Conservation (phyloP, 2,888 invertebrate genomes). For the Coelopa pilipes region DNA sequence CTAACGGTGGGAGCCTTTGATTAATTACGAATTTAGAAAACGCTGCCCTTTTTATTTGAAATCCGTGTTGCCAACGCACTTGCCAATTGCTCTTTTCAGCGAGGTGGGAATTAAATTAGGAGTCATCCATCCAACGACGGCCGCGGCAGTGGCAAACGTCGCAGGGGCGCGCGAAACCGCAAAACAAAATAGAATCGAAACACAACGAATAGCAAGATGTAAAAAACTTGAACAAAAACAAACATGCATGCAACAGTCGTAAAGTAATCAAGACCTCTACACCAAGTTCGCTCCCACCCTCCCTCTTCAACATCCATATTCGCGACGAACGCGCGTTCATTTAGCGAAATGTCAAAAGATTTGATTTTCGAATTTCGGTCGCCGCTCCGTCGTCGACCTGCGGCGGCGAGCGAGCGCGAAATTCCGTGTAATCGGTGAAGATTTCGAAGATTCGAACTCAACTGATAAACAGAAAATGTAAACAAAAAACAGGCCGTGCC, state of each 20-base stretch:
- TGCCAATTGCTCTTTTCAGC: not conserved
- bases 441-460: conserved; percentile 13
- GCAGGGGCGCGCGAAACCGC: conserved; percentile 13
- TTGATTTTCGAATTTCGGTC: conserved; percentile 14
- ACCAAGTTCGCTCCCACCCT: not conserved
- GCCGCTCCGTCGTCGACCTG: not conserved
- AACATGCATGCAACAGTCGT: conserved; percentile 7
- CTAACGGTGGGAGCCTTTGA: no score
- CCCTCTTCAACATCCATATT: not conserved
- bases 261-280: conserved; percentile 10
- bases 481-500: no score
- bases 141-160: not conserved
- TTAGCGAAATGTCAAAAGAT: conserved; percentile 34
- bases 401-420: conserved; percentile 1
- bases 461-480: conserved; percentile 1
- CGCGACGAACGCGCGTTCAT: conserved; percentile 8
- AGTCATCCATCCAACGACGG: not conserved
- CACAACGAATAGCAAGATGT: conserved; percentile 7
- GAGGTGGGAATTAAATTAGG: conserved; percentile 3
- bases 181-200: not conserved
- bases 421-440: conserved; percentile 1
- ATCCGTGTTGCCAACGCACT: no score
- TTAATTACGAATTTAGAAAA: no score
- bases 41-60: no score
- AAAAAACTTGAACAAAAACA: conserved; percentile 9